A percentile compares a stretch with the other conserved stretches of the same genome.
These are phyloP conservation scores for Anas bernieri DNA, from an alignment of 2,797 vertebrate species.

Conservation along the genomic window DNA sequence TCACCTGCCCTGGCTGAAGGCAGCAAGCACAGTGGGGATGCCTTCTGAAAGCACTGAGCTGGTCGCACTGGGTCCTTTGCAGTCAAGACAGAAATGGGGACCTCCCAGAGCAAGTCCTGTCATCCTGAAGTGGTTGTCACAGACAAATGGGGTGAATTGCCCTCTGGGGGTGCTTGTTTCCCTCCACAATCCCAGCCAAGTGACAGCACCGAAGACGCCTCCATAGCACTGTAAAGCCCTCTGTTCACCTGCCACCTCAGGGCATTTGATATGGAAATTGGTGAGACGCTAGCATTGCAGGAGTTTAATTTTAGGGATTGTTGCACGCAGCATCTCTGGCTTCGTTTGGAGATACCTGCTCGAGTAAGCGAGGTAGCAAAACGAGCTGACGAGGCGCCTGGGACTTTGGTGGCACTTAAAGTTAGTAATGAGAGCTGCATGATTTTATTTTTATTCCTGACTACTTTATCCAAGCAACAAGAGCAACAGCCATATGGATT, in stretches of 20 bases:
- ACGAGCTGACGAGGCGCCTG: not conserved
- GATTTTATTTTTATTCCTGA: not conserved
- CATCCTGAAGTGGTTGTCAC: constrained; percentile 2
- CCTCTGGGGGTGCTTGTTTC: not conserved
- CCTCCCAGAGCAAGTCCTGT: constrained; percentile 8
- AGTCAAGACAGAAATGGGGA: constrained; percentile 23
- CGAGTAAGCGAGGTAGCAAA: not conserved
- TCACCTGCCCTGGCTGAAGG: not conserved
- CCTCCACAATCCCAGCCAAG: constrained; percentile 1
- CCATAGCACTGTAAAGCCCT: not conserved
- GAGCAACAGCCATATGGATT: not conserved
- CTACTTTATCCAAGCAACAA: not conserved
- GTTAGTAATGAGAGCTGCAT: not conserved
- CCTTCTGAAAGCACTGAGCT: not conserved
- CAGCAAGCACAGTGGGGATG: not conserved
- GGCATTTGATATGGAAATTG: constrained; percentile 33
- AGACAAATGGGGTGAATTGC: constrained; percentile 7
- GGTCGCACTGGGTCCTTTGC: not conserved
- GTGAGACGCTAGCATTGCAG: not conserved
- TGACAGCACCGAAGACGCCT: constrained; percentile 8
- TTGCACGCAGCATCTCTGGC: not conserved
- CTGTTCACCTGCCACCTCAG: constrained; percentile 10
- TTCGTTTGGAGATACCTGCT: not conserved
- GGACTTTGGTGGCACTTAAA: not conserved
- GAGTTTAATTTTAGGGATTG: constrained; percentile 3